Base-by-base conservation (phyloP, 37 sponge, comb jelly and placozoan species). In the Crambe crambe region DNA sequence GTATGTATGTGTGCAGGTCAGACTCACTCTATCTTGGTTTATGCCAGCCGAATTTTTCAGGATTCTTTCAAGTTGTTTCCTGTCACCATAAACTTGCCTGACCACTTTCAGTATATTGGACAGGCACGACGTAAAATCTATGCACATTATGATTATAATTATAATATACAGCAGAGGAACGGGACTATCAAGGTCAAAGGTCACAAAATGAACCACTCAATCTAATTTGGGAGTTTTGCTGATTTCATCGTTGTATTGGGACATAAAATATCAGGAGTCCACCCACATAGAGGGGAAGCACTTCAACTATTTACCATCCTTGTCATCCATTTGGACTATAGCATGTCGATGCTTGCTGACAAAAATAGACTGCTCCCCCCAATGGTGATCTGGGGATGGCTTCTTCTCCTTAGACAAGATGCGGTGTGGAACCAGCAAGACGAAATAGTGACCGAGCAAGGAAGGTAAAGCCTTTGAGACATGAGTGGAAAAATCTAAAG, bases 281-380 rank as follows among this genome's bases (percentile, higher is more conserved):
- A 47, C 10, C 51, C 51, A 47, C 51, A 47, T 15, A 12, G 6
- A 47, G 6, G 12, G 51, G 51, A 47, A 15, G 12, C 51, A 47
- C 51, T 12, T n/a, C n/a, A n/a, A 47, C 12, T 15, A 12, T 12
- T 3, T 65, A 65, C 66, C 66, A 12, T 30, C 25, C 39, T 70
- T 10, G 9, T 70, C 34, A 10, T 21, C 6, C 22, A 37, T 21
- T 37, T 20, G 12, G 21, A 78, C 44, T 9, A 81, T 26, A 29
- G 81, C 59, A 5, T 72, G 72, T 26, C 81, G 30, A 70, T 81
- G 38, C 3, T 38, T 58, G 44, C 81, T 72, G 42, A 81, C 81
- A 37, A 34, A 78, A 44, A 26, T 51, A n/a, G 37, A 30, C 31
- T 5, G 31, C 10, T 65, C 66, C 31, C 17, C 17, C 66, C 66